Evolutionary conservation across 1,140 invertebrate species (phyloP), one percentile per base, ranked within the genome.

Genomic region (Caerostris darwini): DNA sequence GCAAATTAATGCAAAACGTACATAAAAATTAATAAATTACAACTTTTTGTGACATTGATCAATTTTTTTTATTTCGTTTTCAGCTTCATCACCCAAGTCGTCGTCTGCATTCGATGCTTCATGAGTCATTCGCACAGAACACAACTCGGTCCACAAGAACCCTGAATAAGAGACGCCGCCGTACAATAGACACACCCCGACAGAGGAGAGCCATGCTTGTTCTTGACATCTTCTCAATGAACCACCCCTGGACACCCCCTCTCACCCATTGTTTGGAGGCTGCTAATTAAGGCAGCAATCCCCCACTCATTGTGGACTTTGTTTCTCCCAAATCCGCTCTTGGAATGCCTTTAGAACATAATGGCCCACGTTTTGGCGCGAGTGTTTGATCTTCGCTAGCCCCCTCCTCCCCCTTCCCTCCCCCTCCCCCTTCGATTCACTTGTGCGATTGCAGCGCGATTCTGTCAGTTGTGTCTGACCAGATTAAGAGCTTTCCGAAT

Each of bases 261-360:
- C n/a, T 19, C 10, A 8, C 56, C 56, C 83, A 86, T 86, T 86
- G 83, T 86, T 57, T 86, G 83, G 83, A 19, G 83, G 56, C 19
- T 56, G n/a, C 83, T 86, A 86, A 86, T 86, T 86, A 86, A 57
- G 83, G 83, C 57, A 57, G 54, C 54, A 56, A 56, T 17, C 54
- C 57, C 54, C 14, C 59, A 19, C 57, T 86, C 83, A 86, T 86
- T 86, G 83, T 86, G 83, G 83, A 86, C 83, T 86, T 86, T 86
- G 83, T 86, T 86, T 86, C 83, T 86, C 83, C 17, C 4, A 5
- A 57, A 8, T 10, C n/a, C 82, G 56, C 57, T n/a, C 54, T 86
- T 86, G 56, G 10, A 56, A 57, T 86, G 56, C 83, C 57, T 59
- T 58, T 86, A 57, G 54, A 86, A 58, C 83, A 86, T 86, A 86